These are phyloP conservation scores for Ageneiosus marmoratus DNA, from an alignment of 2,113 vertebrate genomes.

Conservation along the genomic window DNA sequence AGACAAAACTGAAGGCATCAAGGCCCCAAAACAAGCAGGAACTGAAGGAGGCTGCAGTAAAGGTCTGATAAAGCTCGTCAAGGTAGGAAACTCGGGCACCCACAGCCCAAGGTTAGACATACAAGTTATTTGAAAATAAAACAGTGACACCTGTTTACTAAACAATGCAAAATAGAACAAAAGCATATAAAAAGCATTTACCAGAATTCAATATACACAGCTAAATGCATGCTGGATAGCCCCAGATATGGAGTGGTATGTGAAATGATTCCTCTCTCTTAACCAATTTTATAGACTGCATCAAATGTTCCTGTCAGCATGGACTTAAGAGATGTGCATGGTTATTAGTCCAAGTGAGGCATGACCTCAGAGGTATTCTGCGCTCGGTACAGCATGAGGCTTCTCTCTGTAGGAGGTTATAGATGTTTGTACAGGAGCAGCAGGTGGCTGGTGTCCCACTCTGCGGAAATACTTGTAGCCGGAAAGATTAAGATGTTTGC, in stretches of 20 bases:
- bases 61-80: too few relatives aligned
- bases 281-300: not conserved
- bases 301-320: constrained; percentile 21
- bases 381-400: not conserved
- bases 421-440: constrained; percentile 39
- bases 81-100: not conserved
- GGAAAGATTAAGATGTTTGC: constrained; percentile 51
- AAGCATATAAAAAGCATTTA: not conserved
- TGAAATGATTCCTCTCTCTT: not conserved
- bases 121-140: not conserved
- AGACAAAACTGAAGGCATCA: too few relatives aligned
- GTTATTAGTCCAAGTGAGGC: constrained; percentile 14
- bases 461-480: constrained; percentile 44
- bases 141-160: not conserved
- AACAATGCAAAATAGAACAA: not conserved
- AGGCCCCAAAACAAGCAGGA: too few relatives aligned
- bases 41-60: too few relatives aligned
- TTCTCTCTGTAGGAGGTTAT: constrained; percentile 11
- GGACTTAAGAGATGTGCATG: constrained; percentile 2
- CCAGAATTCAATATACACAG: not conserved
- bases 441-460: constrained; percentile 48
- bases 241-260: not conserved
- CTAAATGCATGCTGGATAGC: not conserved
- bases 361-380: constrained; percentile 20
- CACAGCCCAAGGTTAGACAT: not conserved